Conservation (phyloP, 2,888 invertebrate genomes). For the Cataglyphis altisquamis region DNA sequence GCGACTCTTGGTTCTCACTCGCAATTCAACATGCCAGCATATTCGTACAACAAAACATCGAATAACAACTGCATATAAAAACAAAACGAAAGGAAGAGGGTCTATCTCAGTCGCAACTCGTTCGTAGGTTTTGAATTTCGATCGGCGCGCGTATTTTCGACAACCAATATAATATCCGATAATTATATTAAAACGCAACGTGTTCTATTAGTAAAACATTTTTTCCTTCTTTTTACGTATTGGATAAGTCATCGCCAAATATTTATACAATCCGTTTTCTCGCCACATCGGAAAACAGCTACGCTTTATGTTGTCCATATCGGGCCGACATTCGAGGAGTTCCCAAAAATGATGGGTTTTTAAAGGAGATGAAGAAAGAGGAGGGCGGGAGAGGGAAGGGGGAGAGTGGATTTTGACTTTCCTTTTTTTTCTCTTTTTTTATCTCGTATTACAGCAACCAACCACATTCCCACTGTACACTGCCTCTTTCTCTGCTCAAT, state of each 20-base stretch:
- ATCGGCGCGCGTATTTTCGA: conserved; percentile 47
- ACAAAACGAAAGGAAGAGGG: conserved; percentile 69
- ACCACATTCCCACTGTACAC: conserved; percentile 77
- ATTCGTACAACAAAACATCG: conserved; percentile 76
- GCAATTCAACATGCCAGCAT: conserved; percentile 78
- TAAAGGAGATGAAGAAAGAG: conserved; percentile 60
- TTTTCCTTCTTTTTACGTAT: conserved; percentile 63
- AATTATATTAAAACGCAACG: conserved; percentile 64
- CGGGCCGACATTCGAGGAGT: conserved; percentile 65
- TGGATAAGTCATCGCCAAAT: conserved; percentile 68
- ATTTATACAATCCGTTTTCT: conserved; percentile 57
- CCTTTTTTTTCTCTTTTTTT: conserved; percentile 68
- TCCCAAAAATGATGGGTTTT: conserved; percentile 61
- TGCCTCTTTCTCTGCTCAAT: conserved; percentile 70
- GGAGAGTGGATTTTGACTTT: conserved; percentile 69
- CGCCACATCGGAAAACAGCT: conserved; percentile 62
- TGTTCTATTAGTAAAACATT: conserved; percentile 61
- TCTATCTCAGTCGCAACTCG: conserved; percentile 61
- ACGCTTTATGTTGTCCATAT: conserved; percentile 41
- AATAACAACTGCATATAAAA: conserved; percentile 71
- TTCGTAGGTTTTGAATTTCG: conserved; percentile 58
- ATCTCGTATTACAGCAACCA: conserved; percentile 77
- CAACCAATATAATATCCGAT: conserved; percentile 54
- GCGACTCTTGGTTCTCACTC: conserved; percentile 74
- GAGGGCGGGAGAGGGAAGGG: conserved; percentile 34